phyloP scores from a whole-genome alignment of 2,113 vertebrate genomes.

The Euleptes europaea region DNA sequence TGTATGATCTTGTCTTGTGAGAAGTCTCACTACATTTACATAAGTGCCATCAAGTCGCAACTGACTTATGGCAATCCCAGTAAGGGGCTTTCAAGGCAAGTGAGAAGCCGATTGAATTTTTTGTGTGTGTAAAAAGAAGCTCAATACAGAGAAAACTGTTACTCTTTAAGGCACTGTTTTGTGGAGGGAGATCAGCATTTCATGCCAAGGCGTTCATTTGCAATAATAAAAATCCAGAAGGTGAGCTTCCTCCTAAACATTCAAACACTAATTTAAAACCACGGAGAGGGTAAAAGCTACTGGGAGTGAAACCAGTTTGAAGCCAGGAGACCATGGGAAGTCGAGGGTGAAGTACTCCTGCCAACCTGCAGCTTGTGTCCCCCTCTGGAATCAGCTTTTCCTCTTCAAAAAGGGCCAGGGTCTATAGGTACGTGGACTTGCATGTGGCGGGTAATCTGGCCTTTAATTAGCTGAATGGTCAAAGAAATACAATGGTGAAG shows the following conservation, averaged over 20 bases:
- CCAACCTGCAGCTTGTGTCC: not conserved
- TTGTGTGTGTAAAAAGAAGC: no score
- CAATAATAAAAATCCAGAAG: not conserved
- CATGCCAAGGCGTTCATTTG: not conserved
- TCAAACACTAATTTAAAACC: no score
- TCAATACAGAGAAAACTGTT: not conserved
- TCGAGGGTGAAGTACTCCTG: not conserved
- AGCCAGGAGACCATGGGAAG: not conserved
- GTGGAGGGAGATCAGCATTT: not conserved
- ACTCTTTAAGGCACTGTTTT: not conserved
- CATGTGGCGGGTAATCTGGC: not conserved
- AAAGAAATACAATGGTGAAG: no score
- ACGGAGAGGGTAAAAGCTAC: no score
- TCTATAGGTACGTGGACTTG: no score
- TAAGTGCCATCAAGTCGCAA: no score
- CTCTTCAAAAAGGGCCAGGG: not conserved
- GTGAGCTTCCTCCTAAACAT: not conserved
- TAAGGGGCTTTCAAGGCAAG: no score
- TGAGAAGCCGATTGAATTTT: no score
- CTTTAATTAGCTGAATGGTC: not conserved
- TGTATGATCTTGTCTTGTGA: not conserved
- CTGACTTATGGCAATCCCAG: no score
- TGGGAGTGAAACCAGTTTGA: not conserved
- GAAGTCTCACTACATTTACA: not conserved
- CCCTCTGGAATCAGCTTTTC: not conserved